Evolutionary conservation across 2,797 vertebrate genomes (phyloP), one percentile per base, ranked within the genome.

Genomic region (Sebastes cheni): DNA sequence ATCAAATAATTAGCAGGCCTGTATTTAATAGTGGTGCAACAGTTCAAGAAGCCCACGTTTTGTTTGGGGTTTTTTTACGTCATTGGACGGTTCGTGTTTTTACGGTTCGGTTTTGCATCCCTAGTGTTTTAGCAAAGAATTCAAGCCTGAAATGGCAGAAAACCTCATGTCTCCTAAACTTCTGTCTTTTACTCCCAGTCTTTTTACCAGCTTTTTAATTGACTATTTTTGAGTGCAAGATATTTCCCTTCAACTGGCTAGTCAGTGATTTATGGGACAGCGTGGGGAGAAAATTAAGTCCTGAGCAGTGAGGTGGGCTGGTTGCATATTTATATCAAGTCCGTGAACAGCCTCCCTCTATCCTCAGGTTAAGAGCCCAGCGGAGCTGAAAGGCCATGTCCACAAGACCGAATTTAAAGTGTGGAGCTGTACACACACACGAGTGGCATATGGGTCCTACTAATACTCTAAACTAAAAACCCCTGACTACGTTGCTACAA

Each of bases 221-320:
- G 11, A 18, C 22, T 52, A 20, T 82, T 74, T 77, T 78, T 80
- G 22, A 81, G 78, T 85, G 83, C 61, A 85, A 90, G 86, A 67
- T 71, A 86, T 90, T 90, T 87, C 76, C 72, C 67, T 86, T 88
- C 65, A 81, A 70, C 75, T 67, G 65, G 60, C 27, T 52, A 23
- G 70, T 72, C 82, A 91, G 83, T 92, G 92, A 93, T 95, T 92
- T 91, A 86, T 88, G 67, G 75, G 78, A 69, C 72, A 81, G 78
- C 39, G n/a, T 78, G 80, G 59, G 30, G 81, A 87, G 91, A 90
- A 93, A 92, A 93, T 92, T 71, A 92, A 92, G 89, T 91, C 80
- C 84, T 75, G 75, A 86, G 87, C 83, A 62, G 56, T 60, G 65
- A 82, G 79, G 36, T 68, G n/a, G 67, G 74, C 86, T 82, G 83